Evolutionary conservation across 2,113 vertebrate species (phyloP).

Genomic region (Coturnix japonica): DNA sequence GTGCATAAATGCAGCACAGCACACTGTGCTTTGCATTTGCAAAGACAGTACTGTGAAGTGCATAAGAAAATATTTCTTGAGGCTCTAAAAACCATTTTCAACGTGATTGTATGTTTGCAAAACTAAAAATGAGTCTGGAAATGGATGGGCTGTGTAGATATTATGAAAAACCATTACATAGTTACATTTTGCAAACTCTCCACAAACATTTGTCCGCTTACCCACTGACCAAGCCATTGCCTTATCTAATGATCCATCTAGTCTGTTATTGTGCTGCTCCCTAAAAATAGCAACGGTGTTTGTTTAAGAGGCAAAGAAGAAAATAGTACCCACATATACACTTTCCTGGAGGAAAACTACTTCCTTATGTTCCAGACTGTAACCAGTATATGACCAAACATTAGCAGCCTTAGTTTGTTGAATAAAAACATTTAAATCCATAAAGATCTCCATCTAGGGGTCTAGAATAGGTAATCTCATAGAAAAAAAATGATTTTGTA

Average conservation of each 20-base stretch:
- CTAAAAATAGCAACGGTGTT: background rate
- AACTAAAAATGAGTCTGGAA: background rate
- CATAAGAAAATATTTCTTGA: constrained; percentile 49
- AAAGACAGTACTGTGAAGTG: constrained; percentile 22
- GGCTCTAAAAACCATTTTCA: background rate
- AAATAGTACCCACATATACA: background rate
- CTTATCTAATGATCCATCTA: constrained; percentile 28
- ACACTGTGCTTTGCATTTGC: constrained; percentile 46
- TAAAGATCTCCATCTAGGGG: background rate
- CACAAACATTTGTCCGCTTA: background rate
- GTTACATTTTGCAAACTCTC: background rate
- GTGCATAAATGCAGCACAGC: constrained; percentile 60
- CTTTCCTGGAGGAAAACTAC: background rate
- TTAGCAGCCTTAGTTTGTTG: background rate
- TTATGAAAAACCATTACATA: background rate
- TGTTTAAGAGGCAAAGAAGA: background rate
- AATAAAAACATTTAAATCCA: background rate
- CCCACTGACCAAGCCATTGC: background rate
- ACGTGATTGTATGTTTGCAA: background rate
- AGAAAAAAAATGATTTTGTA: background rate
- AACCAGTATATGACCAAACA: background rate
- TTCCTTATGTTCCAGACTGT: background rate
- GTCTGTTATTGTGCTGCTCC: background rate
- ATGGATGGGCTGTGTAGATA: background rate
- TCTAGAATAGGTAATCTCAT: background rate